Percentiles rank a stretch among this genome's conserved stretches.
phyloP scores from a whole-genome alignment of 2,113 vertebrate genomes.

The Acrocephalus arundinaceus region DNA sequence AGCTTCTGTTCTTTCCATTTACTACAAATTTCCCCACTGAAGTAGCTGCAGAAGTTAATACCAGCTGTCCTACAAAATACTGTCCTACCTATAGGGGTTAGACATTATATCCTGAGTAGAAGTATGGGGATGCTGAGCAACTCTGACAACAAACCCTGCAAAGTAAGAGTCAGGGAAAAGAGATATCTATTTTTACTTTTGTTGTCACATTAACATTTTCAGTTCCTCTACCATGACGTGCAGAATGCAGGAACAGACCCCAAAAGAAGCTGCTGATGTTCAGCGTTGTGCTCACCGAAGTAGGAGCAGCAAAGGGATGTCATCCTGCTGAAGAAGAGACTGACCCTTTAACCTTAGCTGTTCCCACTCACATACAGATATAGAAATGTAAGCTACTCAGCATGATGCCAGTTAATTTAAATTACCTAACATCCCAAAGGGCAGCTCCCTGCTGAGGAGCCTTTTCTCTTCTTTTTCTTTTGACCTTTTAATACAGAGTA shows the following conservation, averaged over 20 bases:
- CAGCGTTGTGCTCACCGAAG: neutral
- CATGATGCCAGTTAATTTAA: slow-evolving; percentile 64
- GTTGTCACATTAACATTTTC: neutral
- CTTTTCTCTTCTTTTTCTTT: slow-evolving; percentile 61
- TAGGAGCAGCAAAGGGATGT: slow-evolving; percentile 11
- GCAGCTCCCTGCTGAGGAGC: slow-evolving; percentile 53
- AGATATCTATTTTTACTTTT: neutral
- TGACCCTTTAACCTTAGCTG: slow-evolving; percentile 63
- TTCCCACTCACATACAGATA: slow-evolving; percentile 63
- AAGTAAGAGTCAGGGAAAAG: neutral
- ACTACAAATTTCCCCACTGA: neutral
- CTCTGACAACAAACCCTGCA: neutral
- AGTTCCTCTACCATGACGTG: neutral
- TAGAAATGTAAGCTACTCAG: slow-evolving; percentile 67
- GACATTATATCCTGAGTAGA: neutral
- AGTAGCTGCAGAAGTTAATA: neutral
- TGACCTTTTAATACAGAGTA: slow-evolving; percentile 62
- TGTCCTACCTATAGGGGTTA: neutral
- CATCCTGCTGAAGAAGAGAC: slow-evolving; percentile 28
- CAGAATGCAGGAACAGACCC: neutral
- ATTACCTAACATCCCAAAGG: slow-evolving; percentile 68
- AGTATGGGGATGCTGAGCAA: neutral
- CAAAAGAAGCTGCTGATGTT: neutral
- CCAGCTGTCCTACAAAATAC: neutral
- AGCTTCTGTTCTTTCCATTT: neutral